Conservation (phyloP, 2,113 vertebrate species). For the Psilopsiagon aymara region DNA sequence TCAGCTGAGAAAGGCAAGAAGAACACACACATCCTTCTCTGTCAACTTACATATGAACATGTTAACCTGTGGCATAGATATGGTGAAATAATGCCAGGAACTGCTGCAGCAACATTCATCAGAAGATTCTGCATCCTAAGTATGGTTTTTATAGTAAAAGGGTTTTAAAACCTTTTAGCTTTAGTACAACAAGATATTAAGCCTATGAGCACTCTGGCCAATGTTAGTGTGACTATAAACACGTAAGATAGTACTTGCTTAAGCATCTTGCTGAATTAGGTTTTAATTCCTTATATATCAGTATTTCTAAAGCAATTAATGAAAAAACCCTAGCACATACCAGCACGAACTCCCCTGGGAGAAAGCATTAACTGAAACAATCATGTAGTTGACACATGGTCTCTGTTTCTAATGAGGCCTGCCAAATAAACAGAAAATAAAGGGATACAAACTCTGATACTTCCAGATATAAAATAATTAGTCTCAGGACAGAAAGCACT, state of each 20-base stretch:
- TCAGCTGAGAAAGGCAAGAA: background rate
- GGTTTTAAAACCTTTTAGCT: background rate
- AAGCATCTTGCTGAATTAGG: background rate
- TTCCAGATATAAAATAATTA: background rate
- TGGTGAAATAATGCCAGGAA: background rate
- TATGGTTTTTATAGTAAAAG: background rate
- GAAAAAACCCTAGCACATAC: background rate
- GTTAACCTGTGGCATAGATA: background rate
- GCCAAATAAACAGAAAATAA: background rate
- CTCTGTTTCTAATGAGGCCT: background rate
- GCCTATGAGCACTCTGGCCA: background rate
- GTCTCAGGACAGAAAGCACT: background rate
- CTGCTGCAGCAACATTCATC: background rate
- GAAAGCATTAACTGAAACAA: background rate
- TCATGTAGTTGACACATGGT: background rate
- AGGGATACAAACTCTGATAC: background rate
- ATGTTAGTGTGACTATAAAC: background rate
- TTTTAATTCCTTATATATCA: background rate
- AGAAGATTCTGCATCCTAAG: background rate
- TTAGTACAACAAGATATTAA: background rate
- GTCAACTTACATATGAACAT: rapidly evolving
- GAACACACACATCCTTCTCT: background rate
- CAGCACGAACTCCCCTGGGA: background rate
- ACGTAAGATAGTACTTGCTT: background rate
- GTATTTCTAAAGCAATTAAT: background rate